These are phyloP conservation scores for Eupithecia insigniata DNA, from an alignment of 2,888 invertebrate species.

Conservation along the genomic window DNA sequence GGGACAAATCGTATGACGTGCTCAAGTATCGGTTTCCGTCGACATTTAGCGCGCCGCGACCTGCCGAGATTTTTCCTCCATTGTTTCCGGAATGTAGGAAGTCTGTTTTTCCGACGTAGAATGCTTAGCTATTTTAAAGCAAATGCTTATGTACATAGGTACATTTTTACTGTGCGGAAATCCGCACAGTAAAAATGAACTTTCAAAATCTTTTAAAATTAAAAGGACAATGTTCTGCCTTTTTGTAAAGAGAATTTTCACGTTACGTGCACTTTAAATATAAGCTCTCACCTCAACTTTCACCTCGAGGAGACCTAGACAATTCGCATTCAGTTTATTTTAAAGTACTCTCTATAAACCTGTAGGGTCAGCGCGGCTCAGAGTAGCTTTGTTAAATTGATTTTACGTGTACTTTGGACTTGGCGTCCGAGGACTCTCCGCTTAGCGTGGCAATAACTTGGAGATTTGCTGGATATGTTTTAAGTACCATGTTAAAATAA, in stretches of 20 bases:
- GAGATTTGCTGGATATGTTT: slow-evolving; percentile 60
- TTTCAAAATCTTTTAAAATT: too few relatives aligned
- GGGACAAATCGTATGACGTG: slow-evolving; percentile 61
- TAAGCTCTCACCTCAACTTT: background rate
- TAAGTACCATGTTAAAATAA: slow-evolving; percentile 9
- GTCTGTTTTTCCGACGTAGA: slow-evolving; percentile 59
- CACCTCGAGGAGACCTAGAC: background rate
- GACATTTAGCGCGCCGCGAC: slow-evolving; percentile 42
- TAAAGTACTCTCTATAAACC: slow-evolving; percentile 39
- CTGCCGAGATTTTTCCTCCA: slow-evolving; percentile 48
- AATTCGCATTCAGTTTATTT: slow-evolving; percentile 22
- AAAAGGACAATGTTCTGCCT: background rate
- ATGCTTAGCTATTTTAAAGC: background rate
- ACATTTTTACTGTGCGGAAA: background rate
- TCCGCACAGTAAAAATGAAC: too few relatives aligned
- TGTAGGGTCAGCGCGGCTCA: slow-evolving; percentile 69
- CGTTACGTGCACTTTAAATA: background rate
- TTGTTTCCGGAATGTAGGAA: slow-evolving; percentile 53
- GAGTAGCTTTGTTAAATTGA: slow-evolving; percentile 81
- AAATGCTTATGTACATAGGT: background rate
- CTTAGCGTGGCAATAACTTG: slow-evolving; percentile 61
- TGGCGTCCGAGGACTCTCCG: slow-evolving; percentile 56
- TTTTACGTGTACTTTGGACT: slow-evolving; percentile 81
- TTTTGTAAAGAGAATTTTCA: background rate
- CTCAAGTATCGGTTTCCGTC: slow-evolving; percentile 61